These are phyloP conservation scores for Cataglyphis hispanica DNA, from an alignment of 1,140 invertebrate genomes.

Conservation along the genomic window DNA sequence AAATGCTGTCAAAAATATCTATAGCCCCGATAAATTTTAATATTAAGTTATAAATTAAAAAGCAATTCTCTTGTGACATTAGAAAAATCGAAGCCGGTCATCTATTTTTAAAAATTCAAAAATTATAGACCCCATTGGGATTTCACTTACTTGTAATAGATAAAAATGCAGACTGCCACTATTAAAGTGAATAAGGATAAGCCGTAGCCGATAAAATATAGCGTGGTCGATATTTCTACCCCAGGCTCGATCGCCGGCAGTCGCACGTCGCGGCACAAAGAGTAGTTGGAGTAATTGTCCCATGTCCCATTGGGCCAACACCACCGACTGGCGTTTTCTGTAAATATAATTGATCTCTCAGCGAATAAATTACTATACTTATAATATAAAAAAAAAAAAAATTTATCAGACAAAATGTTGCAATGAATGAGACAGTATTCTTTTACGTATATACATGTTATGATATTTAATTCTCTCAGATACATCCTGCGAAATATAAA, in stretches of 20 bases:
- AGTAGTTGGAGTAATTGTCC: constrained; percentile 90
- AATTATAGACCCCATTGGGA: background rate
- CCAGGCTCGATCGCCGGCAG: constrained; percentile 80
- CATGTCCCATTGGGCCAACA: constrained; percentile 91
- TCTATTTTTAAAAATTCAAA: no score
- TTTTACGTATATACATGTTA: no score
- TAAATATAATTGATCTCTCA: constrained; percentile 43
- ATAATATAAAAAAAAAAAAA: no score
- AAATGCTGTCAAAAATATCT: no score
- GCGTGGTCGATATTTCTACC: constrained; percentile 88
- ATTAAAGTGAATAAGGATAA: constrained; percentile 92
- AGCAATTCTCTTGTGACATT: no score
- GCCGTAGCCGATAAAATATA: constrained; percentile 92
- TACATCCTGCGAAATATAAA: background rate
- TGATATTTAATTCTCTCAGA: no score
- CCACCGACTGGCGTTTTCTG: constrained; percentile 92
- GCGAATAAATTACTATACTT: constrained; percentile 1
- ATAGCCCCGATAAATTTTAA: no score
- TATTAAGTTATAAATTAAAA: no score
- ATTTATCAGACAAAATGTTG: no score
- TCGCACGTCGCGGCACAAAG: constrained; percentile 87
- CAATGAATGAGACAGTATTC: no score
- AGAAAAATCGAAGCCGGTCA: no score
- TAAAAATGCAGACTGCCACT: constrained; percentile 92
- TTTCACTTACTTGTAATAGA: constrained; percentile 93